Evolutionary conservation across 2,797 vertebrate genomes (phyloP).

Genomic region (Hafferia zeledoni): DNA sequence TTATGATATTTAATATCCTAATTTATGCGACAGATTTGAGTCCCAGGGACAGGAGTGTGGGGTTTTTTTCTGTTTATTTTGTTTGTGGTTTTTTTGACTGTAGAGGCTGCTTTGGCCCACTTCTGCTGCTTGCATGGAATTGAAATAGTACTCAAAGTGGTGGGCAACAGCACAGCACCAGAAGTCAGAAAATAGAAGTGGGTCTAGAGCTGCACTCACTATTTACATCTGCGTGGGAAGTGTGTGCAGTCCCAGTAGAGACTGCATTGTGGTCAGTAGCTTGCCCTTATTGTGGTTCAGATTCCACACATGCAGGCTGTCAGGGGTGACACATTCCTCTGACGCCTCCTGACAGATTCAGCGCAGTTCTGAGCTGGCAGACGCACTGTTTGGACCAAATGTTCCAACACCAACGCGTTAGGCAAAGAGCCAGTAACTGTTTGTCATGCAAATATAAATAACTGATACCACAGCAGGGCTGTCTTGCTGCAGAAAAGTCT

Average conservation of each 20-base stretch:
- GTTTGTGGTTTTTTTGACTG: neutral
- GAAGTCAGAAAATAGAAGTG: neutral
- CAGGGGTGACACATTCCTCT: slow-evolving; percentile 73
- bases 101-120: neutral
- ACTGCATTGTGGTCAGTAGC: slow-evolving; percentile 45
- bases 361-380: slow-evolving; percentile 83
- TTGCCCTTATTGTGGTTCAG: slow-evolving; percentile 12
- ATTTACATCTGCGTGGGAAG: slow-evolving; percentile 21
- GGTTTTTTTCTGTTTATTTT: neutral
- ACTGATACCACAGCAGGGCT: slow-evolving; percentile 48
- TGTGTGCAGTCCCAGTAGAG: neutral
- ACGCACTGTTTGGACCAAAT: slow-evolving; percentile 82
- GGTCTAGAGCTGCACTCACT: neutral
- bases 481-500: slow-evolving; percentile 37
- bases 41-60: rapidly evolving
- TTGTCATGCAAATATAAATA: slow-evolving; percentile 83
- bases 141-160: neutral
- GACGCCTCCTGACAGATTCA: slow-evolving; percentile 82
- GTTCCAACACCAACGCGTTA: slow-evolving; percentile 76
- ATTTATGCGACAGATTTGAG: neutral
- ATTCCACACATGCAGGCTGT: slow-evolving; percentile 62
- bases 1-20: neutral
- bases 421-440: slow-evolving; percentile 83
- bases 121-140: neutral
- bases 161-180: neutral